These are phyloP conservation scores for Chloroceryle amazona DNA, from an alignment of 2,797 vertebrate genomes.

Conservation along the genomic window DNA sequence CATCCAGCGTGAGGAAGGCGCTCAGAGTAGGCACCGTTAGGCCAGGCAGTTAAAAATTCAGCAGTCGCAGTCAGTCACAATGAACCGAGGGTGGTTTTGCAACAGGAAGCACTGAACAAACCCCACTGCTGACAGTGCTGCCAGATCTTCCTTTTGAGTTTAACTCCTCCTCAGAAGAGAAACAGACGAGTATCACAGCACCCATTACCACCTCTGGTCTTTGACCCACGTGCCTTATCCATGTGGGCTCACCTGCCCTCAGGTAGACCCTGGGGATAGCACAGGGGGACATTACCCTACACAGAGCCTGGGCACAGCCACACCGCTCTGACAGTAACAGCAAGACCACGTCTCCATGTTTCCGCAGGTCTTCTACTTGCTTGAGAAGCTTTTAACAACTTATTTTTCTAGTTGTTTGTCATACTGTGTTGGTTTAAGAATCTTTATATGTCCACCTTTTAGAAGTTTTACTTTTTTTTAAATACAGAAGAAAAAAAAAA, in stretches of 20 bases:
- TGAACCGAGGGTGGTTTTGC: background rate
- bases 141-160: background rate
- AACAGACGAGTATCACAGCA: background rate
- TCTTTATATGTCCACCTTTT: background rate
- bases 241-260: rapidly evolving
- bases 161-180: background rate
- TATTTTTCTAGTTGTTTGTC: background rate
- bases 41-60: background rate
- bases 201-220: rapidly evolving
- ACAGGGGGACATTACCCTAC: rapidly evolving
- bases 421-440: background rate
- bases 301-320: background rate
- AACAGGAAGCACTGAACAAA: background rate
- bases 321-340: rapidly evolving
- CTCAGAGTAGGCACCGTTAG: background rate
- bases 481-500: background rate
- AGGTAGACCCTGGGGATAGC: background rate
- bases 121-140: background rate
- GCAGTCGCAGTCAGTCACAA: background rate
- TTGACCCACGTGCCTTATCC: background rate
- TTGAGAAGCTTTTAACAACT: background rate
- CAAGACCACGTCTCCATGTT: background rate
- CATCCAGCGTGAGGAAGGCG: rapidly evolving
- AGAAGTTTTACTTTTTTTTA: background rate
- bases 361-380: background rate